Evolutionary conservation across 2,113 vertebrate species (phyloP), one percentile per base, ranked within the genome.

Genomic region (Coturnix japonica): DNA sequence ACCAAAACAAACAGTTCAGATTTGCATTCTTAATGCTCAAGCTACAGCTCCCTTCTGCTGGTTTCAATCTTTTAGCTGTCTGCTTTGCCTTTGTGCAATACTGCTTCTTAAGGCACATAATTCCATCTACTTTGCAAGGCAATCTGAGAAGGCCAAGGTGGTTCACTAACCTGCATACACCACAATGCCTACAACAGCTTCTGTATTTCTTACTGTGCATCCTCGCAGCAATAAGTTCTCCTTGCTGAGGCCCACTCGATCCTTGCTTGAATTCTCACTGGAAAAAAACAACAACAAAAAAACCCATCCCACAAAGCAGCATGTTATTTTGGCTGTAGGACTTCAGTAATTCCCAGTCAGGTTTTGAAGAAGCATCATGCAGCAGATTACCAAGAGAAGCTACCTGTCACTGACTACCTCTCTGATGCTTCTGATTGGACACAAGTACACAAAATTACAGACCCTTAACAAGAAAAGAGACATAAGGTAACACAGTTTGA

Each of bases 151-250:
- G 90, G 30, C 35, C 20, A 41, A 19, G 9, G 25, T 4, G 2
- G 2, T n/a, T 79, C 63, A 96, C 98, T 94, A 84, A 99, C 99
- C 99, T 97, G 99, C 98, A 91, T 99, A 99, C 33, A 99, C 98
- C 77, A 99, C 99, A 23, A 99, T 98, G 96, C 99, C 99, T 65
- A 99, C 96, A 11, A 99, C 98, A 6, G 98, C 97, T 95, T 99
- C 98, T 10, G 99, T 99, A 97, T 99, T 99, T 54, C 98, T 98
- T 31, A 99, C 88, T 61, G 98, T 98, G 94, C 99, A 99, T 93
- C 99, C 99, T 95, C 99, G 97, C 30, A 99, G 97, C 26, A 99
- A 90, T 26, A 99, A 95, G 80, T 99, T 99, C 65, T 98, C 98
- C 89, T 97, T 99, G 95, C 98, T 97, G 65, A 99, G 98, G 65